Percentiles rank a stretch among this genome's conserved stretches.
These are phyloP conservation scores for Drosophila neocordata DNA, from an alignment of 1,140 invertebrate genomes.

Conservation along the genomic window DNA sequence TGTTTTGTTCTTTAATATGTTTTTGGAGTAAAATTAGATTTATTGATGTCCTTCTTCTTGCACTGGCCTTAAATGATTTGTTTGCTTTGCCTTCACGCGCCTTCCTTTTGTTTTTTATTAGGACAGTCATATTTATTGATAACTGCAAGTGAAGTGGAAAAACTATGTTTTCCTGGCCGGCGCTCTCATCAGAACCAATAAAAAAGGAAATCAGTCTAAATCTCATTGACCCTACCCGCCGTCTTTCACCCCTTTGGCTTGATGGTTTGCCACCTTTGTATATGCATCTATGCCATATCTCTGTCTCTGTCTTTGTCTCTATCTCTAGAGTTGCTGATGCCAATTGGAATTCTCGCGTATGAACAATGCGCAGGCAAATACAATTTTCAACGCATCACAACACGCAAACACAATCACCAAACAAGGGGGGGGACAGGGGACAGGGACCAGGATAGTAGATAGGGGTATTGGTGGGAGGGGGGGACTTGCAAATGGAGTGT, in stretches of 20 bases:
- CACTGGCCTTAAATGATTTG: too few relatives aligned
- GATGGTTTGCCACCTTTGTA: neutral
- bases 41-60: too few relatives aligned
- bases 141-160: slow-evolving; percentile 3
- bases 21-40: too few relatives aligned
- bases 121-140: neutral
- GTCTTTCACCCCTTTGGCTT: too few relatives aligned
- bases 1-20: too few relatives aligned
- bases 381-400: slow-evolving; percentile 79
- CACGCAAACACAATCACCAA: slow-evolving; percentile 80
- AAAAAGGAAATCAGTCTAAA: slow-evolving; percentile 38
- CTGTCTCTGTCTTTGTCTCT: neutral
- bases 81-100: too few relatives aligned
- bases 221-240: neutral
- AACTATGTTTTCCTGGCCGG: slow-evolving; percentile 2
- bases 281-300: neutral
- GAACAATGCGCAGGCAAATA: slow-evolving; percentile 72
- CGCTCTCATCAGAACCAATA: slow-evolving; percentile 72
- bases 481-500: slow-evolving; percentile 71
- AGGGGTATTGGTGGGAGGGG: neutral
- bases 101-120: too few relatives aligned
- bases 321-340: neutral
- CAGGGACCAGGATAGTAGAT: too few relatives aligned
- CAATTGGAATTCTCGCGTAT: slow-evolving; percentile 7
- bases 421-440: slow-evolving; percentile 38